Evolutionary conservation across 2,113 vertebrate genomes (phyloP).

Genomic region (Xiphophorus hellerii): DNA sequence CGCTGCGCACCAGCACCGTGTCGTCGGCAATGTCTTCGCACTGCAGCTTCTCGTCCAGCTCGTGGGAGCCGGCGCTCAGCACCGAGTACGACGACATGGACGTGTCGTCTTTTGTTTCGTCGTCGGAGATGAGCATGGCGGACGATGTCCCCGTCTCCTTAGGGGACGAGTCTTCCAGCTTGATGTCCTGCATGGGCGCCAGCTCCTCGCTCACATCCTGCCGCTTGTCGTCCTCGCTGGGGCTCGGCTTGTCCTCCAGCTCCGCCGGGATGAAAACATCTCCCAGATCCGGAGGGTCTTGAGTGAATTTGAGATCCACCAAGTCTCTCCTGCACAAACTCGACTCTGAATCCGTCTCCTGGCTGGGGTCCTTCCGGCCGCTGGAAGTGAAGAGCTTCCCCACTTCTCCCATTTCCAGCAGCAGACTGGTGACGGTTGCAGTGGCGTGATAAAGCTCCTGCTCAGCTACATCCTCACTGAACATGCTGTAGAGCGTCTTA

Average conservation of each 20-base stretch:
- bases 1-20: slow-evolving; percentile 89
- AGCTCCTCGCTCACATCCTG: slow-evolving; percentile 41
- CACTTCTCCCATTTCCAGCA: slow-evolving; percentile 97
- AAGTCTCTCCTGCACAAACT: neutral
- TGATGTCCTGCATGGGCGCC: slow-evolving; percentile 92
- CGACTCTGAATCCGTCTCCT: slow-evolving; percentile 26
- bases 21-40: slow-evolving; percentile 96
- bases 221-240: slow-evolving; percentile 26
- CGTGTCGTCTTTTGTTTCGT: slow-evolving; percentile 96
- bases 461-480: slow-evolving; percentile 92
- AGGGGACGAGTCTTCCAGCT: slow-evolving; percentile 92
- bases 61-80: slow-evolving; percentile 92
- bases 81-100: slow-evolving; percentile 98
- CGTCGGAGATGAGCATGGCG: slow-evolving; percentile 94
- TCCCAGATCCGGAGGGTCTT: slow-evolving; percentile 38
- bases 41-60: slow-evolving; percentile 93
- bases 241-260: slow-evolving; percentile 46
- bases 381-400: slow-evolving; percentile 89
- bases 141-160: slow-evolving; percentile 89
- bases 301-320: slow-evolving; percentile 1
- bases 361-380: slow-evolving; percentile 54
- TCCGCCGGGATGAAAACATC: slow-evolving; percentile 58
- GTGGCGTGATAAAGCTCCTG: slow-evolving; percentile 98
- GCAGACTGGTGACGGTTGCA: slow-evolving; percentile 93
- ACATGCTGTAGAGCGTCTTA: slow-evolving; percentile 98